phyloP scores from a whole-genome alignment of 2,888 invertebrate genomes.

The Meliscaeva auricollis region DNA sequence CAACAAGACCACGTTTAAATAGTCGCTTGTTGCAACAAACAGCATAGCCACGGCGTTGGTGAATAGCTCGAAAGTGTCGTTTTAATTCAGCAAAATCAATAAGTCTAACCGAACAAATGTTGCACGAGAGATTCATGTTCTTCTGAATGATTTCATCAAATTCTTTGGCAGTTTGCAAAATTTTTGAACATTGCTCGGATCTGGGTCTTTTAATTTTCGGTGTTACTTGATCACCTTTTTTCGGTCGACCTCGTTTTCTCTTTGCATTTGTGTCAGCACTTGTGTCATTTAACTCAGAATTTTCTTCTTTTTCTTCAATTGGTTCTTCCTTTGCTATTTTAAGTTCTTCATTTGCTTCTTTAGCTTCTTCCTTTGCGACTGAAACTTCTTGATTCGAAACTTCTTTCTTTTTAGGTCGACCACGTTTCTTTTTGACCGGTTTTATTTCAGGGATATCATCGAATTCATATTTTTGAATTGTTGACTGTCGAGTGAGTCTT shows the following conservation, averaged over 20 bases:
- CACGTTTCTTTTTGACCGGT: neutral
- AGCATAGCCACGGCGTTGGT: conserved; percentile 76
- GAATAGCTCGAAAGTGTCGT: conserved; percentile 75
- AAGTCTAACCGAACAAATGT: conserved; percentile 70
- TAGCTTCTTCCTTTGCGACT: neutral
- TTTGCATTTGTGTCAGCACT: conserved; percentile 26
- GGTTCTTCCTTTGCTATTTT: neutral
- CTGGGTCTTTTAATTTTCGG: conserved; percentile 43
- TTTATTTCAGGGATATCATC: neutral
- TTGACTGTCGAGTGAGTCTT: conserved; percentile 41
- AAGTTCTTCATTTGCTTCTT: neutral
- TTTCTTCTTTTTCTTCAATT: neutral
- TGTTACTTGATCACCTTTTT: conserved; percentile 50
- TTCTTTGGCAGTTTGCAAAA: conserved; percentile 67
- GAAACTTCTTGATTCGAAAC: neutral
- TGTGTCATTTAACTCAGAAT: neutral
- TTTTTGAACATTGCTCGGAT: conserved; percentile 54
- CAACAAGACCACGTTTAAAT: conserved; percentile 74
- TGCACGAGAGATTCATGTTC: conserved; percentile 77
- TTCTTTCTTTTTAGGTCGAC: conserved; percentile 6
- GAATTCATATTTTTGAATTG: neutral
- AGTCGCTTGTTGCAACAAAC: conserved; percentile 77
- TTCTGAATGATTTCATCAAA: conserved; percentile 76
- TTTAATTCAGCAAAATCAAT: conserved; percentile 74
- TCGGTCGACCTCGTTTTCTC: conserved; percentile 56